Percentiles rank a stretch among this genome's conserved stretches.
Evolutionary conservation across 2,888 invertebrate genomes (phyloP).

Genomic region (Epirrhoe alternata): DNA sequence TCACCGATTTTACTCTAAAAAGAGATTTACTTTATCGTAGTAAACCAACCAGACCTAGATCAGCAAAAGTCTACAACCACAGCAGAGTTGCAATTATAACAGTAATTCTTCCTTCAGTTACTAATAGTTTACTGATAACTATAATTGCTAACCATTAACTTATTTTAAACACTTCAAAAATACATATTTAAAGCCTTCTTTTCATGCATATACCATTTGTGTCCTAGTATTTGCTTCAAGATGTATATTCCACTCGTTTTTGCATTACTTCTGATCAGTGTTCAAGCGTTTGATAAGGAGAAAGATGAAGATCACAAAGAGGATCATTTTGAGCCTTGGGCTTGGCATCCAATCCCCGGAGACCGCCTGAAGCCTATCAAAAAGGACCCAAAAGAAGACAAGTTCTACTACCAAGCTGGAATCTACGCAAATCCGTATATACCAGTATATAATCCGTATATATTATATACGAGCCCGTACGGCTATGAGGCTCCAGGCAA

Average conservation of each 20-base stretch:
- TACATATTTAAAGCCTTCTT: slow-evolving; percentile 6
- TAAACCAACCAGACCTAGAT: not conserved
- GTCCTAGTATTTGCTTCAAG: slow-evolving; percentile 15
- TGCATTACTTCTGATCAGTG: slow-evolving; percentile 28
- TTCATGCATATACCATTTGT: slow-evolving; percentile 14
- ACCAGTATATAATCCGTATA: slow-evolving; percentile 3
- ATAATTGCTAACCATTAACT: slow-evolving; percentile 45
- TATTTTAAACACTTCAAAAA: slow-evolving; percentile 27
- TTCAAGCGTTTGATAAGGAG: slow-evolving; percentile 4
- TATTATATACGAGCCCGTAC: slow-evolving; percentile 57
- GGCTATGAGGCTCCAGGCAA: slow-evolving; percentile 39
- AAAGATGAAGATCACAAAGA: slow-evolving; percentile 26
- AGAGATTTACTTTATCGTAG: no score
- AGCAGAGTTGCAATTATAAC: slow-evolving; percentile 34
- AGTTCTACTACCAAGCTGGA: slow-evolving; percentile 48
- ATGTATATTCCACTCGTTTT: slow-evolving; percentile 40
- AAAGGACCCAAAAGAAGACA: slow-evolving; percentile 58
- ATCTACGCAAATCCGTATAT: slow-evolving; percentile 45
- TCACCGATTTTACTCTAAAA: no score
- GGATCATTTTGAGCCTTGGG: slow-evolving; percentile 52
- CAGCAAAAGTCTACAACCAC: slow-evolving; percentile 33
- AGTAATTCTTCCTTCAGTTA: slow-evolving; percentile 30
- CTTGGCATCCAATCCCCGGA: slow-evolving; percentile 42
- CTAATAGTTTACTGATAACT: slow-evolving; percentile 47
- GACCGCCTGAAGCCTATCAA: slow-evolving; percentile 57